Conservation (phyloP, 1,140 invertebrate species). For the Pteromalus puparum region DNA sequence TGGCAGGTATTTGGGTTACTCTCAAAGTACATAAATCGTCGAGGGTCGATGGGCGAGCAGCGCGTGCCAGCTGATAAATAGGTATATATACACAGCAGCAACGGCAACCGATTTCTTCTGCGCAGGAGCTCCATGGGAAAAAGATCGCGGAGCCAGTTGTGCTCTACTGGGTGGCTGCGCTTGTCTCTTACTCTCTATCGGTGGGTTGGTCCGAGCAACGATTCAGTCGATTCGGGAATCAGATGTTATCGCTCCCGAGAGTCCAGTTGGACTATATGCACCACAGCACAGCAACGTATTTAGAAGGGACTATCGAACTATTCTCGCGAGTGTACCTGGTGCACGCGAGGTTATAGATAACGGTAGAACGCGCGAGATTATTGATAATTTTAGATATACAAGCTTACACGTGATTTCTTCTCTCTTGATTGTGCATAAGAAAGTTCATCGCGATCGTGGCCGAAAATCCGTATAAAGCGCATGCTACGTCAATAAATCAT, state of each 20-base stretch:
- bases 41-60: neutral
- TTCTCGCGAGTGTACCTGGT: neutral
- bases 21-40: slow-evolving; percentile 36
- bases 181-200: neutral
- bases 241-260: slow-evolving; percentile 25
- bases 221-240: slow-evolving; percentile 27
- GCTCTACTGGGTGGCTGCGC: neutral
- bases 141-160: neutral
- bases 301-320: too few species aligned
- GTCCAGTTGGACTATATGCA: neutral
- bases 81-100: neutral
- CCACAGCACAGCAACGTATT: too few species aligned
- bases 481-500: neutral
- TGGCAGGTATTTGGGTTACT: slow-evolving; percentile 37
- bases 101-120: neutral
- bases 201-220: neutral
- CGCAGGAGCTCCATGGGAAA: slow-evolving; percentile 19
- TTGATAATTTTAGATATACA: slow-evolving; percentile 1
- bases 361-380: neutral
- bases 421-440: neutral
- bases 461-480: neutral
- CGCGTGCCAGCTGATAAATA: slow-evolving; percentile 32
- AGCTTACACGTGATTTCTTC: neutral
- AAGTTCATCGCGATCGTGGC: neutral
- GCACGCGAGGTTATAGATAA: too few species aligned